Percentiles rank a stretch among this genome's conserved stretches.
These are phyloP conservation scores for Tupaia tana DNA, from an alignment of 2,113 vertebrate species.

Conservation along the genomic window DNA sequence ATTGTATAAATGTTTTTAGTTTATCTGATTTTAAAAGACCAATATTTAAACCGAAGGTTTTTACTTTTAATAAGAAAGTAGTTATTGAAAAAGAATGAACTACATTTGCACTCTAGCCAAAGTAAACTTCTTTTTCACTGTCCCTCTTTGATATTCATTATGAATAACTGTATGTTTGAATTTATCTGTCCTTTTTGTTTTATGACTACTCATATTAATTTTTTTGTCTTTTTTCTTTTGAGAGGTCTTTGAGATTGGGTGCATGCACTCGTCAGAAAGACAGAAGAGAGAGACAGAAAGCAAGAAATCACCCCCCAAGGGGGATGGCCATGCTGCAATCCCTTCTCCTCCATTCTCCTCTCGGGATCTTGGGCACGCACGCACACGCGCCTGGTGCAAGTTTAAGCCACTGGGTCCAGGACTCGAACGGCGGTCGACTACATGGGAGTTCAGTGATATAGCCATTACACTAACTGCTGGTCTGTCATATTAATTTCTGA, in stretches of 20 bases:
- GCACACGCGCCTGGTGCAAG: no score
- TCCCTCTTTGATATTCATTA: background rate
- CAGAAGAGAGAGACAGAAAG: no score
- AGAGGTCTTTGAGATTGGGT: no score
- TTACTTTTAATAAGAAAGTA: background rate
- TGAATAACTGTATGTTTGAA: background rate
- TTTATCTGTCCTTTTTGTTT: conserved; percentile 16
- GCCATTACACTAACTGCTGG: no score
- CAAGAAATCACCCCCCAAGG: no score
- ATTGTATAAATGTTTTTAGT: background rate
- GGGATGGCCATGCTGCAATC: no score
- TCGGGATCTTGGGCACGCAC: no score
- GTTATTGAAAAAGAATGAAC: background rate
- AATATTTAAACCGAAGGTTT: conserved; percentile 7
- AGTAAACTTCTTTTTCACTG: background rate
- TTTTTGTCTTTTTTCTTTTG: background rate
- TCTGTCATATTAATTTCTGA: background rate
- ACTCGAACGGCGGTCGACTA: no score
- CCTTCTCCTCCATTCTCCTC: no score
- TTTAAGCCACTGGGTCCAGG: no score
- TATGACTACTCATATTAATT: background rate
- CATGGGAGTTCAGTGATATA: no score
- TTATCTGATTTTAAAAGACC: background rate
- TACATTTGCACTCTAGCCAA: background rate
- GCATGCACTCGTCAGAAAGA: no score